Percentiles rank a stretch among this genome's conserved stretches.
Conservation (phyloP, 2,113 vertebrate species). For the Miniopterus natalensis region DNA sequence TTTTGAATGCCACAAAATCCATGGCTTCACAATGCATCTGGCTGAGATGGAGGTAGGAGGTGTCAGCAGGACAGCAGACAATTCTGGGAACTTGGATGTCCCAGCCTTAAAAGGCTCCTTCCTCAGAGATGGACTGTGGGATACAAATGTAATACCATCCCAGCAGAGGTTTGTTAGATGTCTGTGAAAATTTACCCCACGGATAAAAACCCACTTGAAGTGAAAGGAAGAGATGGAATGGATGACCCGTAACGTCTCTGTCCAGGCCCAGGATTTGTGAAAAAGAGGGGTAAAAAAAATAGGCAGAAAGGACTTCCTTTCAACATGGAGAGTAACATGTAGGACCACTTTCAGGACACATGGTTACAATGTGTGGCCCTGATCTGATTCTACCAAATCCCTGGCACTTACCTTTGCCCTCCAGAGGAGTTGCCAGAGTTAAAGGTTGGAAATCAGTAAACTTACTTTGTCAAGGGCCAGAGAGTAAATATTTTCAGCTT, state of each 20-base stretch:
- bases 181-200: not conserved
- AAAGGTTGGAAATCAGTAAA: conserved; percentile 42
- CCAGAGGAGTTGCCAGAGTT: not conserved
- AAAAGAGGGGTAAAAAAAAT: not conserved
- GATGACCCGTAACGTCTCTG: not conserved
- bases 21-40: not conserved
- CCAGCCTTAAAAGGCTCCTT: conserved; percentile 28
- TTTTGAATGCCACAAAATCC: not conserved
- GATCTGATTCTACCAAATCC: not conserved
- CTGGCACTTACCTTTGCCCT: conserved; percentile 38
- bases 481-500: conserved; percentile 60
- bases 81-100: conserved; percentile 62
- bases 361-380: not conserved
- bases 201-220: conserved; percentile 19
- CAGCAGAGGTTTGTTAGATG: not conserved
- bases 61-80: not conserved
- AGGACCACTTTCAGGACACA: not conserved
- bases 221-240: not conserved
- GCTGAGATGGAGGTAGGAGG: not conserved
- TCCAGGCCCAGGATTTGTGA: not conserved
- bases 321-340: not conserved
- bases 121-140: not conserved
- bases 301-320: not conserved
- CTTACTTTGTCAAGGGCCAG: not conserved
- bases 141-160: not conserved